A percentile compares a stretch with the other conserved stretches of the same genome.
phyloP scores from a whole-genome alignment of 2,888 invertebrate genomes.

The Saturnia pavonia region DNA sequence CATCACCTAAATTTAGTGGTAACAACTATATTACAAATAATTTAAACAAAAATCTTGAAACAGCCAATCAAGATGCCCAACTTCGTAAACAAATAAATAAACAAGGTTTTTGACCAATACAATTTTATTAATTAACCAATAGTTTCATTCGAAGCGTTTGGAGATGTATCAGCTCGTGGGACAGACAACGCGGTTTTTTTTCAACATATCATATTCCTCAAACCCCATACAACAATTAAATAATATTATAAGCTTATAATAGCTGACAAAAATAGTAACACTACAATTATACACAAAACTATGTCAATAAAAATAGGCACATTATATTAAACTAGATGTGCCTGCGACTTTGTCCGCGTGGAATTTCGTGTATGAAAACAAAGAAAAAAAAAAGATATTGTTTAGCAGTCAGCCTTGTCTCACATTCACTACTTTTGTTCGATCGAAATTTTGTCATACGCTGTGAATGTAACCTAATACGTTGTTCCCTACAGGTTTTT shows the following conservation, averaged over 20 bases:
- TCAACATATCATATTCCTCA: background rate
- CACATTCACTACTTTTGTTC: too few relatives aligned
- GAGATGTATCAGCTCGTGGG: background rate
- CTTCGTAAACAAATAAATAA: background rate
- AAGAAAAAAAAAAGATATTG: too few relatives aligned
- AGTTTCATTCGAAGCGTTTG: background rate
- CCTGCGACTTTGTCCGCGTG: too few relatives aligned
- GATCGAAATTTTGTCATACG: too few relatives aligned
- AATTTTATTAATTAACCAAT: background rate
- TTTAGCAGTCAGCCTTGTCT: too few relatives aligned
- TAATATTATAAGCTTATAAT: background rate
- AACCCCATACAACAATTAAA: conserved; percentile 1
- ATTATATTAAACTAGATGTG: background rate
- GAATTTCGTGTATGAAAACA: too few relatives aligned
- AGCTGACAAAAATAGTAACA: background rate
- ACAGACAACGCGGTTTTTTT: background rate
- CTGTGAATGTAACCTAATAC: too few relatives aligned
- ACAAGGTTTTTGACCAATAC: background rate
- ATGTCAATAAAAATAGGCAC: background rate
- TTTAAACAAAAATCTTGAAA: conserved; percentile 9
- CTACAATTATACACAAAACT: background rate
- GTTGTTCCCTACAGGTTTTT: too few relatives aligned
- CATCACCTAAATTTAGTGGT: conserved; percentile 31
- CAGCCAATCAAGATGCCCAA: background rate
- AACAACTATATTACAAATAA: conserved; percentile 26